Evolutionary conservation across 2,888 invertebrate species (phyloP), one percentile per base, ranked within the genome.

Genomic region (Drosophila percnosoma): DNA sequence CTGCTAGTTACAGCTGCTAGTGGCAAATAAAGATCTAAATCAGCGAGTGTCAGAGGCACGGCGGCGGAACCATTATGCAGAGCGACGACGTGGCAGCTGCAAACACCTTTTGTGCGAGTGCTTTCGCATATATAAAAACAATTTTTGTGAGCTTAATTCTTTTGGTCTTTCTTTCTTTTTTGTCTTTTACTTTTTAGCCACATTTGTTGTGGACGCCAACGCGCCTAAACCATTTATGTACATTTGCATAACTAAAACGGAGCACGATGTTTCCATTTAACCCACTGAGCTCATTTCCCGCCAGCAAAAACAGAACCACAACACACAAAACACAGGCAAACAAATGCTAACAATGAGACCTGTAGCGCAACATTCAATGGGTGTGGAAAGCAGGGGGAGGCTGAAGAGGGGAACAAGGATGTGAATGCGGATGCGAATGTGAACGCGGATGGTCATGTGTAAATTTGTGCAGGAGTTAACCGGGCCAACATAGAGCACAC

Each of bases 261-360:
- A 58, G 27, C 57, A 68, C 70, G 78, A 78, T 82, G 84, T 76
- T 80, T 82, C 80, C 84, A 85, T 85, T 85, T 85, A 85, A 87
- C 87, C 85, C 84, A 86, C 84, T 86, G 84, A 82, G 87, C 84
- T 84, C 80, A 80, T 83, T 85, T 83, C 60, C 59, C 69, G 73
- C 67, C 68, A 75, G 73, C 80, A 76, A 70, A 82, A 73, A 73
- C 80, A 68, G 61, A 73, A 65, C 69, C 82, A 15, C 57, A 40
- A 68, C 48, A 64, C 24, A 64, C 55, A 57, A 48, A 29, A 52
- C 45, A 60, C 64, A 38, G n/a, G 58, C 75, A 70, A 53, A 80
- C 31, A 61, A 38, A 71, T 36, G 38, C 52, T 34, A 27, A 52
- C 54, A 53, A 40, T 21, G 51, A 52, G 29, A 45, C 51, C 67